Evolutionary conservation across 1,140 invertebrate species (phyloP).

Genomic region (Pinna nobilis): DNA sequence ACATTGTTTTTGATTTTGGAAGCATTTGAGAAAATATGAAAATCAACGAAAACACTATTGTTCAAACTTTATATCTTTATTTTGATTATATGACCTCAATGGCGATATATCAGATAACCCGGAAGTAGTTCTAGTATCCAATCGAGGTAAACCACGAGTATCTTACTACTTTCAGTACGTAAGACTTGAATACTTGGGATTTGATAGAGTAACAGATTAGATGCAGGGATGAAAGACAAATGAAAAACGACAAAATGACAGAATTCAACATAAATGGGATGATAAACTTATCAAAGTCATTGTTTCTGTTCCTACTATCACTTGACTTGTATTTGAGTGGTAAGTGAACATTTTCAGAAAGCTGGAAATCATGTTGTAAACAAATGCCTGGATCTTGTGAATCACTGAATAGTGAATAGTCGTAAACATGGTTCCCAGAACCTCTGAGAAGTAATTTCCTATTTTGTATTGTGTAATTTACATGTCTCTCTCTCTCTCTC

Average conservation of each 20-base stretch:
- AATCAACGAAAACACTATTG: background rate
- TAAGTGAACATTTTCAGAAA: conserved; percentile 36
- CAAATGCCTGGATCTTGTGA: too few species aligned
- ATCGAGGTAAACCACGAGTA: conserved; percentile 61
- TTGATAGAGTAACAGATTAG: background rate
- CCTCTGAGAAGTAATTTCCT: background rate
- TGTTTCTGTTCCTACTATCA: conserved; percentile 38
- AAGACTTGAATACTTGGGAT: background rate
- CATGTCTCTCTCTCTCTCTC: background rate
- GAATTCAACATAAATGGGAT: conserved; percentile 18
- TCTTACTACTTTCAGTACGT: conserved; percentile 13
- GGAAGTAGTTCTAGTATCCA: conserved; percentile 57
- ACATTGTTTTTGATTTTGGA: too few species aligned
- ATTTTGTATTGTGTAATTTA: background rate
- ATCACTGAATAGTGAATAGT: too few species aligned
- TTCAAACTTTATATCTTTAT: background rate
- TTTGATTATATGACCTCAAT: background rate
- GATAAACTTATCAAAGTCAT: conserved; percentile 24
- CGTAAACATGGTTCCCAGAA: too few species aligned
- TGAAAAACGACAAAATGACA: conserved; percentile 27
- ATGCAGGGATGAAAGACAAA: background rate
- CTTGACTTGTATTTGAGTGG: conserved; percentile 53
- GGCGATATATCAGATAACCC: conserved; percentile 44
- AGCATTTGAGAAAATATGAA: background rate
- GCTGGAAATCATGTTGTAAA: background rate